Conservation (phyloP, 2,113 vertebrate genomes). For the Chloroceryle aenea region DNA sequence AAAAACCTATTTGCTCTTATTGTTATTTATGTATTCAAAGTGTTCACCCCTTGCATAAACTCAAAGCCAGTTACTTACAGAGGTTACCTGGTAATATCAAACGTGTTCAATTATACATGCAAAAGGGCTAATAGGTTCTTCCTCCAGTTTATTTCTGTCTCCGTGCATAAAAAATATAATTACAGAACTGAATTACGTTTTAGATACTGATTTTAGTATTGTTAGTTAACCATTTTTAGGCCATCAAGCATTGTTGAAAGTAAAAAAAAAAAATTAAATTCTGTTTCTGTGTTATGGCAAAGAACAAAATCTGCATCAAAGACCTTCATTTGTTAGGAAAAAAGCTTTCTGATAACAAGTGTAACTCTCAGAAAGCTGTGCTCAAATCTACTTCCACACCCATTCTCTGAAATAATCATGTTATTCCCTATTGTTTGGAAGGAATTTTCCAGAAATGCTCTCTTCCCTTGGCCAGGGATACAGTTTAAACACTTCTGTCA, state of each 20-base stretch:
- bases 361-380: background rate
- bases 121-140: conserved; percentile 61
- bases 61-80: conserved; percentile 54
- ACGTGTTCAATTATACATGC: conserved; percentile 60
- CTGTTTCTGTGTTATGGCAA: background rate
- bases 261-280: background rate
- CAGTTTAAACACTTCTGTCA: background rate
- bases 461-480: background rate
- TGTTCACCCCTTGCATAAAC: conserved; percentile 40
- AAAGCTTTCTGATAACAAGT: background rate
- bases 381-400: background rate
- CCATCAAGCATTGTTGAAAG: background rate
- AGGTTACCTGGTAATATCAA: conserved; percentile 42
- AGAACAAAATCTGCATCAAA: background rate
- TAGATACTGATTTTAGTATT: conserved; percentile 40
- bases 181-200: conserved; percentile 45
- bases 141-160: conserved; percentile 57
- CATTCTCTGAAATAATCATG: background rate
- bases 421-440: background rate
- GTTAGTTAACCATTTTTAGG: conserved; percentile 36
- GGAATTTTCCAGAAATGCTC: background rate
- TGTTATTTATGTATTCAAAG: conserved; percentile 62
- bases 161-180: conserved; percentile 53
- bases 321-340: background rate
- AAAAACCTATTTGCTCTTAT: conserved; percentile 1